phyloP scores from a whole-genome alignment of 2,888 invertebrate species.

The Drosophila mercatorum region DNA sequence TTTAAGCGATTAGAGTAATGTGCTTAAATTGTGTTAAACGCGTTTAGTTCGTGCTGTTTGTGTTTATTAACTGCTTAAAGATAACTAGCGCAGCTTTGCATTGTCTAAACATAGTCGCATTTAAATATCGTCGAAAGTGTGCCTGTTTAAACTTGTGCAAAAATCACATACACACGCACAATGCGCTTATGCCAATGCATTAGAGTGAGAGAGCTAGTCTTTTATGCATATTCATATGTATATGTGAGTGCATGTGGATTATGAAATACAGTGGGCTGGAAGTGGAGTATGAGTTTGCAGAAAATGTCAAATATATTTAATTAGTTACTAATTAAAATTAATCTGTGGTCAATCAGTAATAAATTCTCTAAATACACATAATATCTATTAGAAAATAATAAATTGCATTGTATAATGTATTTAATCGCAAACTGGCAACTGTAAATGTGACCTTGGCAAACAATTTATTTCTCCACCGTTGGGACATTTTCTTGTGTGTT shows the following conservation, averaged over 20 bases:
- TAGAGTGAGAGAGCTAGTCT: neutral
- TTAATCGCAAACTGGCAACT: neutral
- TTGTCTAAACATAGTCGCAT: neutral
- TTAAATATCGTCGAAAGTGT: neutral
- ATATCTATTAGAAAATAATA: neutral
- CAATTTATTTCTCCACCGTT: neutral
- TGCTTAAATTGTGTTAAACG: neutral
- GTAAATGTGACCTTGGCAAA: neutral
- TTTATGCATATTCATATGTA: neutral
- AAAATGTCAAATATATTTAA: neutral
- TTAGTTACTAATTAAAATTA: neutral
- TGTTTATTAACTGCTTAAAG: neutral
- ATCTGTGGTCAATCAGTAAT: neutral
- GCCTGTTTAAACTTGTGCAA: neutral
- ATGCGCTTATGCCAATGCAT: neutral
- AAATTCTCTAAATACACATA: neutral
- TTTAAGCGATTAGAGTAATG: neutral
- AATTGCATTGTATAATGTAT: neutral
- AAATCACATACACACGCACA: slow-evolving; percentile 1
- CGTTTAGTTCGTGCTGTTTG: slow-evolving; percentile 8
- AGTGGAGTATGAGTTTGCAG: neutral
- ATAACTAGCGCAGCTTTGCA: neutral
- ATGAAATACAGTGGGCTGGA: neutral
- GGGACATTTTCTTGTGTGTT: neutral
- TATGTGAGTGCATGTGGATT: neutral